Evolutionary conservation across 2,113 vertebrate species (phyloP).

Genomic region (Crotophaga sulcirostris): DNA sequence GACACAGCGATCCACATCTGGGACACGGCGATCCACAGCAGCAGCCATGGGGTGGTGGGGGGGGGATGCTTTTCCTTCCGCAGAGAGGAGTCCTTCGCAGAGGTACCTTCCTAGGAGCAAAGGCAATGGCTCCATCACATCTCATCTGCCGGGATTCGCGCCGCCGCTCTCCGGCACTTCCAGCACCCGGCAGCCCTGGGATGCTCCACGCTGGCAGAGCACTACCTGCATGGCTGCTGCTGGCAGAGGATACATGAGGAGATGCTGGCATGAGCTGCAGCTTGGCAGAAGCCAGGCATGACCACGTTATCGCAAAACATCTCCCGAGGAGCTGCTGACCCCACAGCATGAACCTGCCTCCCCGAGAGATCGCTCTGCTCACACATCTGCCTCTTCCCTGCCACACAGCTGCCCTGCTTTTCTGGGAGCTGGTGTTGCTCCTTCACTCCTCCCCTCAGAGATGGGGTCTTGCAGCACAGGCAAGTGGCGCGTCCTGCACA

Average conservation of each 20-base stretch:
- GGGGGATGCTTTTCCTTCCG: background rate
- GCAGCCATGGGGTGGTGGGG: no score
- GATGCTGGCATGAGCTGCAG: accelerated
- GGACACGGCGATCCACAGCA: no score
- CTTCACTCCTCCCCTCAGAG: background rate
- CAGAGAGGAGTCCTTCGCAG: background rate
- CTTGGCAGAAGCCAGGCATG: accelerated
- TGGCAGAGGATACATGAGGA: background rate
- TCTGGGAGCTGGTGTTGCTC: background rate
- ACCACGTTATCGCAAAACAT: accelerated
- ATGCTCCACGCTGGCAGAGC: accelerated
- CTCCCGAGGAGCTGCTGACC: background rate
- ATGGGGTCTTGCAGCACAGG: background rate
- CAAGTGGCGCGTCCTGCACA: accelerated
- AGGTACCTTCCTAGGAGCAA: background rate
- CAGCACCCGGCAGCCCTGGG: background rate
- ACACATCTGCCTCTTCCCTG: background rate
- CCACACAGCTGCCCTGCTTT: background rate
- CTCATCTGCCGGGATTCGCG: background rate
- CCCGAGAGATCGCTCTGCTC: background rate
- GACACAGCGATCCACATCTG: accelerated
- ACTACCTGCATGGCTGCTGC: accelerated
- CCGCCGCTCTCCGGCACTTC: background rate
- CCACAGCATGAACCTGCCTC: background rate
- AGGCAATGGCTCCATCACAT: slow-evolving; percentile 14